Percentiles rank a stretch among this genome's conserved stretches.
phyloP scores from a whole-genome alignment of 2,888 invertebrate genomes.

The Luffia ferchaultella region DNA sequence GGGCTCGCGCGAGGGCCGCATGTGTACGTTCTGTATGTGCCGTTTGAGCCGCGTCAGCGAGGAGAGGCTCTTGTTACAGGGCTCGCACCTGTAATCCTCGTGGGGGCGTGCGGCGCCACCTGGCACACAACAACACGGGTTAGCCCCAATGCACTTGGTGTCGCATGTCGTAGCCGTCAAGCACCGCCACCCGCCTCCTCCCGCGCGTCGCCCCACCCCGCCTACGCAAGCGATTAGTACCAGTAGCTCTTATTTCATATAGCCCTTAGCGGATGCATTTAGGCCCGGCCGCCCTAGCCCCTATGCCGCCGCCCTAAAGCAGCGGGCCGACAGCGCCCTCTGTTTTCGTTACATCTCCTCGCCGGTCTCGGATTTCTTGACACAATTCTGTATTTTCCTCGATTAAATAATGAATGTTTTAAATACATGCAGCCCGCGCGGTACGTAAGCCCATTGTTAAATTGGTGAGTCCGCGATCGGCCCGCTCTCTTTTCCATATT shows the following conservation, averaged over 20 bases:
- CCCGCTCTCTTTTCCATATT: conserved; percentile 30
- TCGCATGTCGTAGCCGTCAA: conserved; percentile 58
- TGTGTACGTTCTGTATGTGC: conserved; percentile 92
- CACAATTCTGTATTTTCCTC: too few species aligned
- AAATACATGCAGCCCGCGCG: background rate
- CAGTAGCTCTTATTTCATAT: background rate
- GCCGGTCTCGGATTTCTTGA: too few species aligned
- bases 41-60: conserved; percentile 88
- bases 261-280: background rate
- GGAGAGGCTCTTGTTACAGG: conserved; percentile 90
- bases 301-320: background rate
- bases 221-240: too few species aligned
- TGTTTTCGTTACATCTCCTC: too few species aligned
- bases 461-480: conserved; percentile 20
- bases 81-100: conserved; percentile 90
- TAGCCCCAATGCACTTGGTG: conserved; percentile 57
- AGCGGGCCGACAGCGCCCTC: too few species aligned
- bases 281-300: background rate
- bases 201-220: background rate
- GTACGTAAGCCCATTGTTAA: background rate
- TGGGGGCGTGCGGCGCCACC: conserved; percentile 78
- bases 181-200: conserved; percentile 62
- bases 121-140: conserved; percentile 69
- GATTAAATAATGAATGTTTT: conserved; percentile 26
- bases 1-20: conserved; percentile 88